Evolutionary conservation across 2,888 invertebrate genomes (phyloP).

Genomic region (Parnassius apollo): DNA sequence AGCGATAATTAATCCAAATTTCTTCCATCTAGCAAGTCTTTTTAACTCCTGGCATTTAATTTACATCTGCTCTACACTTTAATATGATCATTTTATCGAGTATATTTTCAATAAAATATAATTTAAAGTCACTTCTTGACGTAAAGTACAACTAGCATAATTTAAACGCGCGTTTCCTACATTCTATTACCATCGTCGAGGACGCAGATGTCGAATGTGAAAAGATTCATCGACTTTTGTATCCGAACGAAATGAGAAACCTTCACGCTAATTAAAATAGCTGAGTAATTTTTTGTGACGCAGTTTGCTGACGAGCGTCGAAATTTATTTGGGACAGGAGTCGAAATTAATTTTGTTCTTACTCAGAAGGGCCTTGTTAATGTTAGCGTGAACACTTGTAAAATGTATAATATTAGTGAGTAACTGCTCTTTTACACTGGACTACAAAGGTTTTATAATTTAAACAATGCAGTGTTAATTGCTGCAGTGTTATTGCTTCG

Average conservation of each 20-base stretch:
- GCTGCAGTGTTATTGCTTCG: constrained; percentile 51
- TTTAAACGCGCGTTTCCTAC: constrained; percentile 12
- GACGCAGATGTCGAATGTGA: constrained; percentile 52
- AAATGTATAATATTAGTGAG: constrained; percentile 66
- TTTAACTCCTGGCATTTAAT: constrained; percentile 61
- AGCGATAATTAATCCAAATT: constrained; percentile 67
- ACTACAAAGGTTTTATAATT: constrained; percentile 52
- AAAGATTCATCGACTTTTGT: constrained; percentile 59
- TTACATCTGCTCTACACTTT: constrained; percentile 52
- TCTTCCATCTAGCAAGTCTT: constrained; percentile 53
- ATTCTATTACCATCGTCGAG: constrained; percentile 20
- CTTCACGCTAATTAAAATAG: constrained; percentile 79
- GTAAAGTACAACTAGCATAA: background rate
- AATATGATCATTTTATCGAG: constrained; percentile 51
- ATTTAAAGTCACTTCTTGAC: constrained; percentile 10
- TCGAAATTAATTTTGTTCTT: constrained; percentile 68
- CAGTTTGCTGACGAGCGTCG: constrained; percentile 62
- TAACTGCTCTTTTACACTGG: constrained; percentile 51
- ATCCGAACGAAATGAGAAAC: constrained; percentile 55
- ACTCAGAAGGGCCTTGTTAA: constrained; percentile 59
- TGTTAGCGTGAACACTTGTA: constrained; percentile 65
- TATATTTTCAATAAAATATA: constrained; percentile 37
- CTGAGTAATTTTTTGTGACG: constrained; percentile 68
- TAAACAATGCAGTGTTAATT: constrained; percentile 64
- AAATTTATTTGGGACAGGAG: constrained; percentile 66